Evolutionary conservation across 2,888 invertebrate species (phyloP), one percentile per base, ranked within the genome.

Genomic region (Metopia argyrocephala): DNA sequence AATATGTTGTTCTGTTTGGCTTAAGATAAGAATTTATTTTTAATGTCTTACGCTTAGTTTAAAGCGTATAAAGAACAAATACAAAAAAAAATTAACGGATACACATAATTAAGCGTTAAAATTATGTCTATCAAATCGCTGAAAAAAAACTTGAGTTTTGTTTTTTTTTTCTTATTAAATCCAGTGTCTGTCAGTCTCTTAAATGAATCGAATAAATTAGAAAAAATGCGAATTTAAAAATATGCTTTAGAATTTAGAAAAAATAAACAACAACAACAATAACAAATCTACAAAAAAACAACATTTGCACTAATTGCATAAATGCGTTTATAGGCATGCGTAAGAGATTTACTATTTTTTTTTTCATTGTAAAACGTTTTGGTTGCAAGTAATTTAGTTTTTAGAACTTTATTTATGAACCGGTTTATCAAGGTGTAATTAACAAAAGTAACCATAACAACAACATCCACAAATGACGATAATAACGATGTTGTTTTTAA

Each of bases 101-200:
- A 81, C 81, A 78, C 78, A 81, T 81, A 81, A 81, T 81, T 81
- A 81, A 81, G 81, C 81, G 78, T 62, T 81, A 78, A 81, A 81
- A 78, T 78, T 81, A 78, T 81, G 78, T 81, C 81, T 81, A 70
- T 78, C 78, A 78, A 75, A 74, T 76, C 54, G 25, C 0, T 31
- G 38, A 48, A 74, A 48, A 56, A 52, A 9, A 31, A 50, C 9
- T 12, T 38, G 15, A 38, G 15, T 15, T 38, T 38, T 38, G n/a
- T n/a, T n/a, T n/a, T 31, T 27, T 31, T 21, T 31, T 56, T 64
- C 5, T 20, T 57, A n/a, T 45, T 48, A 68, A 56, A 52, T 27
- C 15, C n/a, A 23, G 61, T 61, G 52, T 25, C 48, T 23, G 64
- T 28, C 23, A 5, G 62, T 73, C 54, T 54, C 27, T 54, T 65